Conservation (phyloP, 2,888 invertebrate genomes). For the Campoletis raptor region DNA sequence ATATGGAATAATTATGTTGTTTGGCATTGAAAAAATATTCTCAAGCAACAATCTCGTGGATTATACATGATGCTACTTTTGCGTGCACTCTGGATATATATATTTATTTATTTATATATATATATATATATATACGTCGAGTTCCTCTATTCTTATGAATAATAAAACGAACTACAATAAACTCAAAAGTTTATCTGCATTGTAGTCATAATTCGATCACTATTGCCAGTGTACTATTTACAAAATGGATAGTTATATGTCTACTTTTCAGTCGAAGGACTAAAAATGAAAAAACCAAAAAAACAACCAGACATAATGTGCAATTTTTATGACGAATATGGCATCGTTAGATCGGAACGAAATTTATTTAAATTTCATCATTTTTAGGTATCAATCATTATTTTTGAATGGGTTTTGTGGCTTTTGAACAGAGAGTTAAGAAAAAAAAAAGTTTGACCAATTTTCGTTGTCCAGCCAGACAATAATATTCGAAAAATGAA, state of each 20-base stretch:
- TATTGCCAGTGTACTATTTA: slow-evolving; percentile 56
- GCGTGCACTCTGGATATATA: slow-evolving; percentile 69
- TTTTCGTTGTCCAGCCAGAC: not conserved
- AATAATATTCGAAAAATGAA: not conserved
- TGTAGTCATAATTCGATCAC: slow-evolving; percentile 51
- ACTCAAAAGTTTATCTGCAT: slow-evolving; percentile 60
- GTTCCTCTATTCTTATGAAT: slow-evolving; percentile 65
- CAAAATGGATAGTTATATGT: slow-evolving; percentile 39
- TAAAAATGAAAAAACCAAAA: not conserved
- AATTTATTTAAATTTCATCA: not conserved
- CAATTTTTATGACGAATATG: not conserved
- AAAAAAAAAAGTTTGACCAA: slow-evolving; percentile 8
- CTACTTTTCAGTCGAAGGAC: slow-evolving; percentile 34
- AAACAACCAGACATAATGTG: slow-evolving; percentile 12
- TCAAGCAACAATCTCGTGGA: slow-evolving; percentile 71
- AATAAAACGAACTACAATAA: slow-evolving; percentile 70
- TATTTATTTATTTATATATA: slow-evolving; percentile 37
- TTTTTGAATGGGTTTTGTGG: not conserved
- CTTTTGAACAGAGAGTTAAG: not conserved
- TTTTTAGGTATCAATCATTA: not conserved
- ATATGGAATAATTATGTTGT: slow-evolving; percentile 69
- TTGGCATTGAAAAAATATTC: slow-evolving; percentile 76
- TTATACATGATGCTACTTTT: slow-evolving; percentile 66
- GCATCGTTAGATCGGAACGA: not conserved
- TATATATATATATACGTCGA: slow-evolving; percentile 50